phyloP scores from a whole-genome alignment of 2,113 vertebrate genomes.

The Chrysochloris asiatica region DNA sequence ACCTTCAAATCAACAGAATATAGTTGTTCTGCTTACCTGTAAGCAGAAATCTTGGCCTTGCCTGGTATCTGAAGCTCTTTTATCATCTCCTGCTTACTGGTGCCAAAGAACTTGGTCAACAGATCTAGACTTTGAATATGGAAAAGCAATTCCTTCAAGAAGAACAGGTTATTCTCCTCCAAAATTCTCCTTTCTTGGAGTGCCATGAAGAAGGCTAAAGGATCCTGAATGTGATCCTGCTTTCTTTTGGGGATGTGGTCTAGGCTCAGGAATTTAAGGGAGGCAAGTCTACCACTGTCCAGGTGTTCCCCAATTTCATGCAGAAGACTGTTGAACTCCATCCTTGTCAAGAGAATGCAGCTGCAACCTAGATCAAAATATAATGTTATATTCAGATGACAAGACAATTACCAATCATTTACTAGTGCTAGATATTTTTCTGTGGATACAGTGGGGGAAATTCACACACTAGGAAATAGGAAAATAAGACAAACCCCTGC shows the following conservation, averaged over 20 bases:
- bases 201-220: conserved; percentile 70
- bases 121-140: conserved; percentile 74
- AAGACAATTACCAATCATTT: background rate
- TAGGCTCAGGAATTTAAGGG: conserved; percentile 84
- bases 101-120: conserved; percentile 53
- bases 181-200: conserved; percentile 80
- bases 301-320: conserved; percentile 75
- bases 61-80: conserved; percentile 49
- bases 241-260: conserved; percentile 71
- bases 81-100: conserved; percentile 68
- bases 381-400: conserved; percentile 16
- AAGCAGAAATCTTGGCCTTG: conserved; percentile 77
- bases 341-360: background rate
- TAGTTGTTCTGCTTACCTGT: conserved; percentile 76
- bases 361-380: conserved; percentile 53
- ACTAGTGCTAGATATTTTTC: background rate
- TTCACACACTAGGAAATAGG: background rate
- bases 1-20: background rate
- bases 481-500: background rate
- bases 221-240: conserved; percentile 77
- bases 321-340: conserved; percentile 67
- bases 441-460: background rate
- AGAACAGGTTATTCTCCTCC: conserved; percentile 31
- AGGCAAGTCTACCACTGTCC: conserved; percentile 63
- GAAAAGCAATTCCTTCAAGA: conserved; percentile 85